phyloP scores from a whole-genome alignment of 2,888 invertebrate genomes.

The Leptopilina syphax region DNA sequence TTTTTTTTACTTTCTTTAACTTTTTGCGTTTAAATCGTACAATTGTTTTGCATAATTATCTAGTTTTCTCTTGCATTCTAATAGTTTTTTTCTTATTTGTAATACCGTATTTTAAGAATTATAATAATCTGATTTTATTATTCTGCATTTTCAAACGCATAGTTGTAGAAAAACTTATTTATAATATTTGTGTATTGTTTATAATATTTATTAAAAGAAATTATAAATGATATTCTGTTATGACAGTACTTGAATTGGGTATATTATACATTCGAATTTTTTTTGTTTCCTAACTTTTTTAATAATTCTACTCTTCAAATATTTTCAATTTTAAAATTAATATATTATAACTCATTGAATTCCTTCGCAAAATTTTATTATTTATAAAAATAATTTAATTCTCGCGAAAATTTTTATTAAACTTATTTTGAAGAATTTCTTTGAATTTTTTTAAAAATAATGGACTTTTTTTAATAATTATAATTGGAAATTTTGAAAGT shows the following conservation, averaged over 20 bases:
- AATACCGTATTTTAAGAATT: conserved; percentile 36
- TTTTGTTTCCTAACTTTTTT: neutral
- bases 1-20: neutral
- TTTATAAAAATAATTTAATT: too few species aligned
- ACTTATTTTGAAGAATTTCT: too few species aligned
- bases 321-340: too few species aligned
- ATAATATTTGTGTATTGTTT: conserved; percentile 70
- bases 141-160: conserved; percentile 63
- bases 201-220: conserved; percentile 71
- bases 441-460: too few species aligned
- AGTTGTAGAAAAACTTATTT: conserved; percentile 67
- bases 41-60: conserved; percentile 24
- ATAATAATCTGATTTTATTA: conserved; percentile 55
- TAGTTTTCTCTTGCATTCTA: conserved; percentile 44
- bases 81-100: conserved; percentile 42
- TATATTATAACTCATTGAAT: too few species aligned
- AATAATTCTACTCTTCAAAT: too few species aligned
- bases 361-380: too few species aligned
- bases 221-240: conserved; percentile 64
- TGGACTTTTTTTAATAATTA: too few species aligned
- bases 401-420: too few species aligned
- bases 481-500: too few species aligned
- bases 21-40: conserved; percentile 19
- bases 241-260: conserved; percentile 38
- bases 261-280: neutral